Percentiles rank a stretch among this genome's conserved stretches.
Conservation (phyloP, 2,113 vertebrate species). For the Saimiri boliviensis region DNA sequence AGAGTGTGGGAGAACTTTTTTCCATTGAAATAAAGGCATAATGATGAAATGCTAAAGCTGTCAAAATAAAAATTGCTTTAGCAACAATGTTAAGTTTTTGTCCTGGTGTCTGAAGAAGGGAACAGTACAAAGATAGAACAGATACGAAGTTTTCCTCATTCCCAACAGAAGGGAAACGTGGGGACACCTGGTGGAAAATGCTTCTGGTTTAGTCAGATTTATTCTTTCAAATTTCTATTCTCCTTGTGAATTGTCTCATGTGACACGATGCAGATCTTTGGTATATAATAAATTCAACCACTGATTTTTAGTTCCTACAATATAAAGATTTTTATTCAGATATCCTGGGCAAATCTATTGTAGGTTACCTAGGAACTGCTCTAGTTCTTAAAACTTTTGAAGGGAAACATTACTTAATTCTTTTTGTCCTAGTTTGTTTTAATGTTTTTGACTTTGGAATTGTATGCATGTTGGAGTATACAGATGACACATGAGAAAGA, state of each 20-base stretch:
- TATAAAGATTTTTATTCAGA: not conserved
- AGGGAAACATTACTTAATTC: not conserved
- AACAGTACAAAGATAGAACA: not conserved
- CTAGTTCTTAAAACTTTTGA: not conserved
- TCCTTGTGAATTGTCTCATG: not conserved
- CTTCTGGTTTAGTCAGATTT: not conserved
- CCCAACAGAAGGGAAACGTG: not conserved
- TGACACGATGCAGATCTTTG: not conserved
- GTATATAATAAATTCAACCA: not conserved
- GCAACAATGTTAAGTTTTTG: not conserved
- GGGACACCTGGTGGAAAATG: not conserved
- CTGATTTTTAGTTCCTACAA: not conserved
- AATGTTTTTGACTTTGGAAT: not conserved
- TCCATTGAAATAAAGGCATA: slow-evolving; percentile 59
- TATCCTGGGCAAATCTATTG: not conserved
- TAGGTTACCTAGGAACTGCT: not conserved
- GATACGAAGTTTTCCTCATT: not conserved
- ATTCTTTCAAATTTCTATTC: not conserved
- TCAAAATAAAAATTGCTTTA: slow-evolving; percentile 56
- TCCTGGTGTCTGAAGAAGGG: not conserved
- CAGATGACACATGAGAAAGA: not conserved
- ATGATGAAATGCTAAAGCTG: slow-evolving; percentile 48
- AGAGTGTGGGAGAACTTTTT: slow-evolving; percentile 54
- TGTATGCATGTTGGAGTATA: not conserved
- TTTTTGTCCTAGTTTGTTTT: not conserved